These are phyloP conservation scores for Butorides virescens DNA, from an alignment of 2,113 vertebrate species.

Conservation along the genomic window DNA sequence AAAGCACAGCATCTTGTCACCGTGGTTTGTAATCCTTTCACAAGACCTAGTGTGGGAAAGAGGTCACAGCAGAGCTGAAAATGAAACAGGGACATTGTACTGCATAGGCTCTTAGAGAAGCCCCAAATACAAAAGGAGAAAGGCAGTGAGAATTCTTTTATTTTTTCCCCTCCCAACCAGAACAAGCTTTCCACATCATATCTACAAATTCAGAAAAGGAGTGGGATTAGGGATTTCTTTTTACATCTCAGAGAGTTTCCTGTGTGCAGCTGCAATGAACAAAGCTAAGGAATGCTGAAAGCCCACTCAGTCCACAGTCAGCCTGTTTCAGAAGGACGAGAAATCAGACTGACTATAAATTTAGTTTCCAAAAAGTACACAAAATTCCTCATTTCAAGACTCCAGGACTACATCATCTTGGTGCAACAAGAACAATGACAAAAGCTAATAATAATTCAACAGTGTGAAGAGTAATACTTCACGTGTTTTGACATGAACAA, in stretches of 20 bases:
- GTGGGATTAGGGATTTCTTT: neutral
- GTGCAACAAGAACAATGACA: neutral
- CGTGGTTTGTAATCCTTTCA: neutral
- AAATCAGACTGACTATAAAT: neutral
- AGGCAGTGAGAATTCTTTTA: neutral
- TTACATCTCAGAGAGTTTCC: neutral
- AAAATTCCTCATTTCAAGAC: neutral
- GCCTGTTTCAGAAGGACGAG: neutral
- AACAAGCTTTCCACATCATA: neutral
- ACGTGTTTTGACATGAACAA: neutral
- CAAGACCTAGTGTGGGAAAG: neutral
- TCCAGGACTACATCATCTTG: neutral
- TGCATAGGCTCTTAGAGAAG: neutral
- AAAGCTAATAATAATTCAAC: neutral
- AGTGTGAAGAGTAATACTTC: neutral
- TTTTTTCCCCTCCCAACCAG: neutral
- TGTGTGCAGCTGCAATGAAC: neutral
- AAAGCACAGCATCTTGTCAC: neutral
- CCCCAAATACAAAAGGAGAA: neutral
- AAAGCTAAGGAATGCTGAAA: neutral
- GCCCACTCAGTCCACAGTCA: neutral
- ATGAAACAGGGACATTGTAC: neutral
- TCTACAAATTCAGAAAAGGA: neutral
- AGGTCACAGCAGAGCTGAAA: slow-evolving; percentile 13
- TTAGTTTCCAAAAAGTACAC: neutral